Evolutionary conservation across 2,113 vertebrate genomes (phyloP).

Genomic region (Ceuthmochares aereus): DNA sequence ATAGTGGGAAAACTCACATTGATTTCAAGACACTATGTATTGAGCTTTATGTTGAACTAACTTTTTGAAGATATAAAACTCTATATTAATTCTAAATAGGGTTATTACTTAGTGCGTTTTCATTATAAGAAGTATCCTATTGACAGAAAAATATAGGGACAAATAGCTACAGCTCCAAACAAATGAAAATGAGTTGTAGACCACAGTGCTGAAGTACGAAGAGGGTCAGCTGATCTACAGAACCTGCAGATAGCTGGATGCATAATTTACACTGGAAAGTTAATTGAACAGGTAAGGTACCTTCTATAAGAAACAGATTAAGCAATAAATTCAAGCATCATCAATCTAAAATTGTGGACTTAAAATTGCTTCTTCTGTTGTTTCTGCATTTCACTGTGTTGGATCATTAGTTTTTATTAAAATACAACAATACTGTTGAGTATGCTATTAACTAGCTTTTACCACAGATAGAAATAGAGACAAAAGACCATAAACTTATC

Average conservation of each 20-base stretch:
- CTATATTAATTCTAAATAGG: not conserved
- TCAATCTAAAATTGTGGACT: slow-evolving; percentile 9
- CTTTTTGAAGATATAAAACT: not conserved
- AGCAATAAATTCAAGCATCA: slow-evolving; percentile 5
- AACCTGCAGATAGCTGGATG: not conserved
- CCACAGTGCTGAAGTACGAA: not conserved
- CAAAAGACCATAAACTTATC: not conserved
- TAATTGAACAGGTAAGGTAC: not conserved
- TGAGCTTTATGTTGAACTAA: not conserved
- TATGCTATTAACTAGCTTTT: not conserved
- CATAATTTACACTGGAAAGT: not conserved
- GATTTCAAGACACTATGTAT: not conserved
- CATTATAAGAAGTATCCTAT: not conserved
- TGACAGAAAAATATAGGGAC: not conserved
- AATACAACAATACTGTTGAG: not conserved
- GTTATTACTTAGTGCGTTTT: not conserved
- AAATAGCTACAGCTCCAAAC: not conserved
- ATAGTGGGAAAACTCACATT: not conserved
- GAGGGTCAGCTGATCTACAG: not conserved
- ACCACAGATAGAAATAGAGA: not conserved
- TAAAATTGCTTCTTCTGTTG: not conserved
- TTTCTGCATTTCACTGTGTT: not conserved
- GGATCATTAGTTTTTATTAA: slow-evolving; percentile 61
- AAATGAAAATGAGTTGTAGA: not conserved
- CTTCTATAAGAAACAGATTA: not conserved